These are phyloP conservation scores for Carabus problematicus DNA, from an alignment of 2,888 invertebrate species.

Conservation along the genomic window DNA sequence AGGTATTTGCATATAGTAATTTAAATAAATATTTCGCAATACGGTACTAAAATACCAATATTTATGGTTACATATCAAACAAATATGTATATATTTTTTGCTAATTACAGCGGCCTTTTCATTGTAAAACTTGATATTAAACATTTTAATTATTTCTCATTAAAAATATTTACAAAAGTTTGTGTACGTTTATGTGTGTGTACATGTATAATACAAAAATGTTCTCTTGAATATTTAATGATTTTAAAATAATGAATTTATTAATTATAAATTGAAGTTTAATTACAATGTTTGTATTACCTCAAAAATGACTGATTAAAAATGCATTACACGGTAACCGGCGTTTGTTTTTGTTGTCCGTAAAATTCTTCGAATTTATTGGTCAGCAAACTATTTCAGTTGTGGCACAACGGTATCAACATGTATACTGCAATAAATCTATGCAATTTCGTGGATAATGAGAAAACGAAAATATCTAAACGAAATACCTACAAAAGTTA, in stretches of 20 bases:
- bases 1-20: too few relatives aligned
- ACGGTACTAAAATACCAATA: too few relatives aligned
- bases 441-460: too few relatives aligned
- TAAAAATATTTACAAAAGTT: constrained; percentile 9
- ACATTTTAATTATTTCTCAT: background rate
- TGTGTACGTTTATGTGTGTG: background rate
- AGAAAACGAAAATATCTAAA: too few relatives aligned
- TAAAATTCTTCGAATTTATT: constrained; percentile 13
- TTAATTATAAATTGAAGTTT: constrained; percentile 33
- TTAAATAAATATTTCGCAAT: too few relatives aligned
- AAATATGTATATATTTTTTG: too few relatives aligned
- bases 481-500: too few relatives aligned
- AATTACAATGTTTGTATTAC: constrained; percentile 27
- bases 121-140: background rate
- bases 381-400: constrained; percentile 1
- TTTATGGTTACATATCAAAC: too few relatives aligned
- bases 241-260: constrained; percentile 29
- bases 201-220: constrained; percentile 1
- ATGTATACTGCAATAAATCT: too few relatives aligned
- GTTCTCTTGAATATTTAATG: constrained; percentile 23
- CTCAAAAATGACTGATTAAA: constrained; percentile 34
- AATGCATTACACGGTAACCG: constrained; percentile 13
- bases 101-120: too few relatives aligned
- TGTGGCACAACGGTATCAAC: too few relatives aligned
- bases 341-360: background rate